These are phyloP conservation scores for Spermophilus dauricus DNA, from an alignment of 2,113 vertebrate species.

Conservation along the genomic window DNA sequence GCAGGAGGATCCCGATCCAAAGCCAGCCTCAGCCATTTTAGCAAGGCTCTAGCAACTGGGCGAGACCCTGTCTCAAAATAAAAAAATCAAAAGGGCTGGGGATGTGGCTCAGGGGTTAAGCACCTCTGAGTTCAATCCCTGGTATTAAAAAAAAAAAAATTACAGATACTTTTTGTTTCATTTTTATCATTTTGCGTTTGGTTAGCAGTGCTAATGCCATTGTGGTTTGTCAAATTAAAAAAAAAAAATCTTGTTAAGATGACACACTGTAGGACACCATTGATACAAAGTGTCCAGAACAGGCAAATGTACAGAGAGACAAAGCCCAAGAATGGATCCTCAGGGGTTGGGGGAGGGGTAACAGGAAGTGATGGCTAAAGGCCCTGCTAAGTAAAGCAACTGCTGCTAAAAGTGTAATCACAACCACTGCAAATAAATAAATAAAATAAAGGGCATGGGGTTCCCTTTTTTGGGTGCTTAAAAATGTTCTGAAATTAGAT, in stretches of 20 bases:
- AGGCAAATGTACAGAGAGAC: not conserved
- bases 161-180: not conserved
- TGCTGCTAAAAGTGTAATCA: too few species aligned
- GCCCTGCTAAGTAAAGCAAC: not conserved
- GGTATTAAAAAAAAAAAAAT: too few species aligned
- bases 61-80: too few species aligned
- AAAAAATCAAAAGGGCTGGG: too few species aligned
- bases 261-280: not conserved
- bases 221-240: not conserved
- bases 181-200: slow-evolving; percentile 28
- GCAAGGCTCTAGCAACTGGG: too few species aligned
- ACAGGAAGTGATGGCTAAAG: not conserved
- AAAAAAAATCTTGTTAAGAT: not conserved
- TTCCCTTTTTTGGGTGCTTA: not conserved
- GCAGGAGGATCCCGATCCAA: too few species aligned
- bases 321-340: not conserved
- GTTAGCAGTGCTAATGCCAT: not conserved
- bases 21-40: too few species aligned
- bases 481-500: slow-evolving; percentile 55
- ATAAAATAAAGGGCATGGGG: not conserved
- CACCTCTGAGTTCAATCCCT: too few species aligned
- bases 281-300: not conserved
- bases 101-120: too few species aligned
- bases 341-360: not conserved
- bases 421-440: not conserved